A percentile compares a stretch with the other conserved stretches of the same genome.
phyloP scores from a whole-genome alignment of 2,113 vertebrate species.

The Columbina picui region DNA sequence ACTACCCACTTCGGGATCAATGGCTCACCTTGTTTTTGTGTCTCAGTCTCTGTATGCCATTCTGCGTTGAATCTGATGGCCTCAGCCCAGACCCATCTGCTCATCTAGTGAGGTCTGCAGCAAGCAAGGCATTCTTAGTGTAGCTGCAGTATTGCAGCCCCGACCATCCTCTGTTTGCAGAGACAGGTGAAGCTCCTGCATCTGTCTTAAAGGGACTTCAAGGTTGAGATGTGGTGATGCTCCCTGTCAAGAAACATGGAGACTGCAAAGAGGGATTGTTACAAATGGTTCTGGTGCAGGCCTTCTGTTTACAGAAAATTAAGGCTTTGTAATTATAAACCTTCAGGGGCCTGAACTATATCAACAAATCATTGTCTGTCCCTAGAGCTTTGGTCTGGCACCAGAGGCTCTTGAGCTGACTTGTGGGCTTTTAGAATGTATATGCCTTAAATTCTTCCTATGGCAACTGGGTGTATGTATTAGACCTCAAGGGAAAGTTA shows the following conservation, averaged over 20 bases:
- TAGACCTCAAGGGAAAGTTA: neutral
- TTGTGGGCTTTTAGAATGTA: neutral
- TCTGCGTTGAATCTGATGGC: neutral
- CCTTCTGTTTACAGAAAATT: neutral
- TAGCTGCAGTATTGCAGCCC: neutral
- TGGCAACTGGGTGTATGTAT: neutral
- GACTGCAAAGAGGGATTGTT: neutral
- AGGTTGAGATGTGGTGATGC: neutral
- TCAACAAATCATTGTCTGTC: neutral
- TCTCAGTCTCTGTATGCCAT: neutral
- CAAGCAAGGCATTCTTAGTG: neutral
- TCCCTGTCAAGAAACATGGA: accelerated
- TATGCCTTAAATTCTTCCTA: neutral
- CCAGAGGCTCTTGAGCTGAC: neutral
- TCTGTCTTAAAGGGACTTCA: neutral
- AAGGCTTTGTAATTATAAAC: neutral
- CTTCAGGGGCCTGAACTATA: neutral
- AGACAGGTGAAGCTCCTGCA: accelerated
- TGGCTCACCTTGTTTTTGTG: neutral
- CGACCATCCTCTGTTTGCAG: neutral
- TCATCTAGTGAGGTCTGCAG: neutral
- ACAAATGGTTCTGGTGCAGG: neutral
- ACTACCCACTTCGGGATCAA: neutral
- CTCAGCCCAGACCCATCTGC: neutral
- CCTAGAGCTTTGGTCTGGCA: neutral